Percentiles rank a stretch among this genome's conserved stretches.
phyloP scores from a whole-genome alignment of 2,888 invertebrate genomes.

The Ischnura elegans region DNA sequence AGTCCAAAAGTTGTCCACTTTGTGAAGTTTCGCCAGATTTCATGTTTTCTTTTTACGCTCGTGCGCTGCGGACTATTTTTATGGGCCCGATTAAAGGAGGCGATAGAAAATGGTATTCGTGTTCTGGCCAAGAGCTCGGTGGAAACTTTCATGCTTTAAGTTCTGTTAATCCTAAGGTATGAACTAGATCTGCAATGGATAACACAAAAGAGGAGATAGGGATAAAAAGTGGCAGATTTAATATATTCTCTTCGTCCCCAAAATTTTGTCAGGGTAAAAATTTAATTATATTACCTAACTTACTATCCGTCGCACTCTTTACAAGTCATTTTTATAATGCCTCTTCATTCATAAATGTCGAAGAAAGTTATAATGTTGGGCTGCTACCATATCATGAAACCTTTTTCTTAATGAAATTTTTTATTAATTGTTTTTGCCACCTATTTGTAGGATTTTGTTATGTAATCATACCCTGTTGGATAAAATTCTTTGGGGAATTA shows the following conservation, averaged over 20 bases:
- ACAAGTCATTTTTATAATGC: neutral
- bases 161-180: neutral
- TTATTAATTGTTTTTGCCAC: too few relatives aligned
- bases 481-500: too few relatives aligned
- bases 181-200: neutral
- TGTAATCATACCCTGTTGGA: too few relatives aligned
- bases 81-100: neutral
- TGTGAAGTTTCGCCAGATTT: neutral
- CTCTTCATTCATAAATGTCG: too few relatives aligned
- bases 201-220: neutral
- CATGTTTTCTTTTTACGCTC: neutral
- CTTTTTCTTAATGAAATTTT: too few relatives aligned
- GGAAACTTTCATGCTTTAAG: neutral
- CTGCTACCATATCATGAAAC: too few relatives aligned
- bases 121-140: neutral
- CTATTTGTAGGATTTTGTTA: too few relatives aligned
- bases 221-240: neutral
- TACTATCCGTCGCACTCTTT: neutral
- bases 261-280: neutral
- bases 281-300: neutral
- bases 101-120: neutral
- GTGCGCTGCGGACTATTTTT: neutral
- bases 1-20: neutral
- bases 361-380: too few relatives aligned
- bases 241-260: too few relatives aligned